Evolutionary conservation across 2,888 invertebrate species (phyloP), one percentile per base, ranked within the genome.

Genomic region (Frankliniella intonsa): DNA sequence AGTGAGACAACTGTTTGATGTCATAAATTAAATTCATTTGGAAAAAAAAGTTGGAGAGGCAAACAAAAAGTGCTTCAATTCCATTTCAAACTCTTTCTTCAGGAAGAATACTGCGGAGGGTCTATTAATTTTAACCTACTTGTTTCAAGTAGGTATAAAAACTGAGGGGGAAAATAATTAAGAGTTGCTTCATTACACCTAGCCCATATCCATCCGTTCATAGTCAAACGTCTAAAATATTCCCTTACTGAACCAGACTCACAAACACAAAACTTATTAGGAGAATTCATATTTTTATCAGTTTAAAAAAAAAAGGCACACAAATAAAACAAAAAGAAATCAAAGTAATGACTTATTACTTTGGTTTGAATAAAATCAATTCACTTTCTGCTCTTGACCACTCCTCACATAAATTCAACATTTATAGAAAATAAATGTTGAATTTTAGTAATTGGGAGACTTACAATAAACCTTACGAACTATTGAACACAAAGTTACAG

Each of bases 281-380:
- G 38, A 38, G 38, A 38, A 38, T 38, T 38, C 2, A 3, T 5
- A 2, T 38, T 38, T 38, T 38, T 5, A 2, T 38, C 38, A 38
- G 17, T 62, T 1, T 1, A 62, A n/a, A 62, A 11, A 19, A 62
- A 62, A 62, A 55, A 62, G 3, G 0, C n/a, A 19, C 62, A 62
- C 17, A 14, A 62, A 17, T 62, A 19, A 17, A 55, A 55, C 55
- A 5, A 55, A 17, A 55, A 55, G 2, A 5, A 5, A 5, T 2
- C 38, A 38, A 38, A 38, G 38, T 38, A 38, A 62, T 1, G 14
- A 62, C 62, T 55, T 14, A 55, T 17, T 62, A 62, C 17, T 62
- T 62, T 17, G 14, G 69, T 76, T 76, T 76, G 69, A 76, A 76
- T 76, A 76, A 76, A 76, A 76, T 76, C 69, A 76, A 76, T 25